These are phyloP conservation scores for Oligia fasciuncula DNA, from an alignment of 2,888 invertebrate species.

Conservation along the genomic window DNA sequence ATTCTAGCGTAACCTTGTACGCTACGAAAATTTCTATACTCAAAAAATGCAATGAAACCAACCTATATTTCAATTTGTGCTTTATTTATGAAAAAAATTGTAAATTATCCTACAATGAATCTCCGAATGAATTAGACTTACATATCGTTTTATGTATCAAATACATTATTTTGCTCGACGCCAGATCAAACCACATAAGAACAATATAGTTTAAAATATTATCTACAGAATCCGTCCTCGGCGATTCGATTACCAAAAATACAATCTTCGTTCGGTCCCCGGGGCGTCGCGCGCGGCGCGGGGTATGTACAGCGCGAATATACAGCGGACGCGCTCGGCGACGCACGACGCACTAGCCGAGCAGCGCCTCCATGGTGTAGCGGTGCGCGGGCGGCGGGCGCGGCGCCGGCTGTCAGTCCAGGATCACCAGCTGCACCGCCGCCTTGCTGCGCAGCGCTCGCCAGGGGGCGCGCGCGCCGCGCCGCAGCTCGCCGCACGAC, in stretches of 20 bases:
- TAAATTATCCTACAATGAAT: constrained; percentile 92
- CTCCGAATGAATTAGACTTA: constrained; percentile 91
- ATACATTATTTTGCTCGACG: constrained; percentile 89
- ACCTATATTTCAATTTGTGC: constrained; percentile 89
- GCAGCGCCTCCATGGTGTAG: constrained; percentile 91
- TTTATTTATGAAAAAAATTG: constrained; percentile 92
- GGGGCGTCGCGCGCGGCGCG: constrained; percentile 58
- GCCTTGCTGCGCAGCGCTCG: constrained; percentile 85
- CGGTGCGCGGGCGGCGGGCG: constrained; percentile 88
- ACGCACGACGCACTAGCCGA: constrained; percentile 9
- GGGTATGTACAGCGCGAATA: constrained; percentile 83
- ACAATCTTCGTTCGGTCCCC: constrained; percentile 83
- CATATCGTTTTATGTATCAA: constrained; percentile 90
- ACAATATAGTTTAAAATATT: constrained; percentile 90
- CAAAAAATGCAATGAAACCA: constrained; percentile 78
- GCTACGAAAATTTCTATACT: not conserved
- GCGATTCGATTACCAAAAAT: constrained; percentile 89
- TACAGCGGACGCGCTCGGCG: constrained; percentile 73
- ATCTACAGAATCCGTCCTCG: constrained; percentile 90
- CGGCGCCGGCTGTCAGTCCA: constrained; percentile 92
- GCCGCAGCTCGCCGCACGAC: constrained; percentile 90
- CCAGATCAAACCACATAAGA: constrained; percentile 90
- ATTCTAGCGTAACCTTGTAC: not conserved
- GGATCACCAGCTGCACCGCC: constrained; percentile 93
- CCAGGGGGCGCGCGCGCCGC: constrained; percentile 91